Evolutionary conservation across 2,113 vertebrate species (phyloP).

Genomic region (Mungos mungo): DNA sequence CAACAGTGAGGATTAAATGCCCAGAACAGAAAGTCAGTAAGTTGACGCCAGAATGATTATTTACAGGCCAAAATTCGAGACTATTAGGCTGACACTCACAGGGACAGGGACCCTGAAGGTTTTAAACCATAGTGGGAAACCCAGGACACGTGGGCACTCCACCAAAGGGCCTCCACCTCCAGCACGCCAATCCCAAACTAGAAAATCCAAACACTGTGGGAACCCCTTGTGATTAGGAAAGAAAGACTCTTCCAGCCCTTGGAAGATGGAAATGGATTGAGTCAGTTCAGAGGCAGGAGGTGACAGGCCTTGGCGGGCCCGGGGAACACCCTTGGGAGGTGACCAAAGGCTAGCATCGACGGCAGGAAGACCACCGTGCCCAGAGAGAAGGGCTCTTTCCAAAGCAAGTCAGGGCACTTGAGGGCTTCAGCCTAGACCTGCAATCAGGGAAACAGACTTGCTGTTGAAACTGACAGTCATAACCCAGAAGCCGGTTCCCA

Average conservation of each 20-base stretch:
- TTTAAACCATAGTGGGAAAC: background rate
- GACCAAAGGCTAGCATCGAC: background rate
- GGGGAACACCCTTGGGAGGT: background rate
- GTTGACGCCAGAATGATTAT: background rate
- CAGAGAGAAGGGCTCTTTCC: background rate
- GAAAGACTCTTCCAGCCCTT: background rate
- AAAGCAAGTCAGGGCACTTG: background rate
- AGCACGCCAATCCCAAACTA: background rate
- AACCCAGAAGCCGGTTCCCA: background rate
- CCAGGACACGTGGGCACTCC: background rate
- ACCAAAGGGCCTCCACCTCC: background rate
- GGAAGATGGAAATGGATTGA: background rate
- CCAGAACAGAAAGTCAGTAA: background rate
- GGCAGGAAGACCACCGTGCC: background rate
- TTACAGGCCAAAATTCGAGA: background rate
- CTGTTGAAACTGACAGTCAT: accelerated
- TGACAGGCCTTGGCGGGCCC: background rate
- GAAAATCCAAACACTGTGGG: background rate
- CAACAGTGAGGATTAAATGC: background rate
- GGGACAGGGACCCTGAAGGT: background rate
- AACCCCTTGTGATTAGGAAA: background rate
- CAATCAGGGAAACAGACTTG: background rate
- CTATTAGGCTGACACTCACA: background rate
- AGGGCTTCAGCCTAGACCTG: background rate
- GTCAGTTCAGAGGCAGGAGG: background rate